phyloP scores from a whole-genome alignment of 2,888 invertebrate species.

The Pseudococcus longispinus region DNA sequence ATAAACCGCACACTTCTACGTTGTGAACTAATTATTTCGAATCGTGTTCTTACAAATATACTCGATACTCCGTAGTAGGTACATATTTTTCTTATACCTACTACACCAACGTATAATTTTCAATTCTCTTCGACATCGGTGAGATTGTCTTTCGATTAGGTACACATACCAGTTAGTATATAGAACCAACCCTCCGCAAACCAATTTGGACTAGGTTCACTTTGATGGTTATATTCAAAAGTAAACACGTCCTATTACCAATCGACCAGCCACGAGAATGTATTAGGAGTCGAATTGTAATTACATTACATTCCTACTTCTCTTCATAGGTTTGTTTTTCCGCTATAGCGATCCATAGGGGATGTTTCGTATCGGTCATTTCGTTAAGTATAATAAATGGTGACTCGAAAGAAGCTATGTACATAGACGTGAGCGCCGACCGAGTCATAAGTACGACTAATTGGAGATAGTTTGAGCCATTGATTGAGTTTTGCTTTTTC shows the following conservation, averaged over 20 bases:
- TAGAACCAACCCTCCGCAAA: background rate
- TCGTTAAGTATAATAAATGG: background rate
- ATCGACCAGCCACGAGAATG: background rate
- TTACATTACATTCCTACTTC: background rate
- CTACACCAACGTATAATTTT: background rate
- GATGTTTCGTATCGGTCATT: background rate
- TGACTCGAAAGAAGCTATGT: background rate
- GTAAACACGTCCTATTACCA: background rate
- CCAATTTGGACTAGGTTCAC: background rate
- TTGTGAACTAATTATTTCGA: background rate
- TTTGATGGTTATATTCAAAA: background rate
- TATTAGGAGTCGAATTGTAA: constrained; percentile 1
- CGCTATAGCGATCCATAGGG: background rate
- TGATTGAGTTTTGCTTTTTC: too few relatives aligned
- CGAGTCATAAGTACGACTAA: background rate
- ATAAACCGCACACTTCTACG: background rate
- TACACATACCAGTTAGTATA: background rate
- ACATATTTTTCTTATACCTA: background rate
- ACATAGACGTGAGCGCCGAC: background rate
- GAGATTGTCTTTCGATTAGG: constrained; percentile 15
- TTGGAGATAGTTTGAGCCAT: background rate
- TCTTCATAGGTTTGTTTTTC: background rate
- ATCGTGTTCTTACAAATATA: background rate
- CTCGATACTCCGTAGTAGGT: background rate
- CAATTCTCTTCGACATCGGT: background rate